A percentile compares a stretch with the other conserved stretches of the same genome.
phyloP scores from a whole-genome alignment of 2,113 vertebrate genomes.

The Paraplagusia blochii region DNA sequence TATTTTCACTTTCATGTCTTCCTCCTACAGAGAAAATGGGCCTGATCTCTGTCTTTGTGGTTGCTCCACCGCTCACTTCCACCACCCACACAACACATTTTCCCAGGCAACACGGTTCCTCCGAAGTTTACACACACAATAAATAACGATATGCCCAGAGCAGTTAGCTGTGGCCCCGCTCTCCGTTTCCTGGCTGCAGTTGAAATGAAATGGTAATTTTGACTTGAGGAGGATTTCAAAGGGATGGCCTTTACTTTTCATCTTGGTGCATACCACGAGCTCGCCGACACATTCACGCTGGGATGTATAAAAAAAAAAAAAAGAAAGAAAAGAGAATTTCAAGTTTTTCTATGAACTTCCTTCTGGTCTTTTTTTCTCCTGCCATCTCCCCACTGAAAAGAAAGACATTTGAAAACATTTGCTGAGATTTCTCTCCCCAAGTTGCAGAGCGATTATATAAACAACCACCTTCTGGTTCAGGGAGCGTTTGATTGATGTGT shows the following conservation, averaged over 20 bases:
- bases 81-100: slow-evolving; percentile 80
- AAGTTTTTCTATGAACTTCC: slow-evolving; percentile 67
- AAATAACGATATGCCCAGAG: slow-evolving; percentile 82
- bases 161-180: slow-evolving; percentile 71
- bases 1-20: slow-evolving; percentile 79
- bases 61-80: slow-evolving; percentile 79
- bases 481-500: slow-evolving; percentile 68
- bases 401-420: slow-evolving; percentile 55
- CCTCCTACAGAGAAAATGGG: slow-evolving; percentile 77
- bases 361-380: slow-evolving; percentile 53
- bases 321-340: slow-evolving; percentile 58
- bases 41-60: slow-evolving; percentile 78
- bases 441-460: slow-evolving; percentile 70
- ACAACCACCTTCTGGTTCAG: slow-evolving; percentile 64
- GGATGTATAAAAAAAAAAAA: slow-evolving; percentile 45
- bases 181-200: slow-evolving; percentile 78
- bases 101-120: slow-evolving; percentile 80
- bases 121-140: slow-evolving; percentile 81
- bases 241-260: slow-evolving; percentile 76
- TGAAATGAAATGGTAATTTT: slow-evolving; percentile 84
- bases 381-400: slow-evolving; percentile 59
- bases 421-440: slow-evolving; percentile 61
- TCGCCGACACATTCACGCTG: slow-evolving; percentile 73
- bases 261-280: slow-evolving; percentile 73
- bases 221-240: slow-evolving; percentile 83